These are phyloP conservation scores for Leptosomus discolor DNA, from an alignment of 2,113 vertebrate genomes.

Conservation along the genomic window DNA sequence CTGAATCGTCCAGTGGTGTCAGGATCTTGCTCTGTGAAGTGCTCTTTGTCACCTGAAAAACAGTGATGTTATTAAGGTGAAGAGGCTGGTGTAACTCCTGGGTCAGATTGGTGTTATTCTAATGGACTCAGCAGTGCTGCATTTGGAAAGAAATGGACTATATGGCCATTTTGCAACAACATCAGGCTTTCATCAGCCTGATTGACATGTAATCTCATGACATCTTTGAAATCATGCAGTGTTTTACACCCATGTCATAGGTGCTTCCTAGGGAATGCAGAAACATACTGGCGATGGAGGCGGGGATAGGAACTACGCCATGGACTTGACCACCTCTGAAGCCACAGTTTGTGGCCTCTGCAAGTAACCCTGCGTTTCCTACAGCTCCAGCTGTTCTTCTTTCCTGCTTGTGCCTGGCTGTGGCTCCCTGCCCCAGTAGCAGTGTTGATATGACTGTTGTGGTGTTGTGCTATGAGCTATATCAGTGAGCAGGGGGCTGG, in stretches of 20 bases:
- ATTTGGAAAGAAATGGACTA: neutral
- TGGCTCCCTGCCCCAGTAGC: neutral
- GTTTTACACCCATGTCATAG: neutral
- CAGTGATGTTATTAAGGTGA: neutral
- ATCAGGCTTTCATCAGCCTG: neutral
- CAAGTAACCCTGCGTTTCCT: neutral
- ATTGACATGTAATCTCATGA: neutral
- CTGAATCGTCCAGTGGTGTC: neutral
- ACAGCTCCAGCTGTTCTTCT: neutral
- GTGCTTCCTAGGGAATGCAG: neutral
- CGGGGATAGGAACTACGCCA: rapidly evolving
- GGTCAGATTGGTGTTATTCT: neutral
- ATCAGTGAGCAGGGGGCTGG: neutral
- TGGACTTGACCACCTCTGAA: neutral
- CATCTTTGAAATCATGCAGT: neutral
- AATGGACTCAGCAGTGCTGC: neutral
- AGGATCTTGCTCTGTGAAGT: neutral
- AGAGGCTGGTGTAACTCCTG: neutral
- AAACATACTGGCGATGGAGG: no score
- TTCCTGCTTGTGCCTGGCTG: neutral
- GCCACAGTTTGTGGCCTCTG: neutral
- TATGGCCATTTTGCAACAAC: neutral
- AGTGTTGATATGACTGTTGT: neutral
- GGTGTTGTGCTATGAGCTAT: neutral
- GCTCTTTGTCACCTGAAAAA: neutral